phyloP scores from a whole-genome alignment of 2,113 vertebrate genomes.

The Lamprologus callipterus region DNA sequence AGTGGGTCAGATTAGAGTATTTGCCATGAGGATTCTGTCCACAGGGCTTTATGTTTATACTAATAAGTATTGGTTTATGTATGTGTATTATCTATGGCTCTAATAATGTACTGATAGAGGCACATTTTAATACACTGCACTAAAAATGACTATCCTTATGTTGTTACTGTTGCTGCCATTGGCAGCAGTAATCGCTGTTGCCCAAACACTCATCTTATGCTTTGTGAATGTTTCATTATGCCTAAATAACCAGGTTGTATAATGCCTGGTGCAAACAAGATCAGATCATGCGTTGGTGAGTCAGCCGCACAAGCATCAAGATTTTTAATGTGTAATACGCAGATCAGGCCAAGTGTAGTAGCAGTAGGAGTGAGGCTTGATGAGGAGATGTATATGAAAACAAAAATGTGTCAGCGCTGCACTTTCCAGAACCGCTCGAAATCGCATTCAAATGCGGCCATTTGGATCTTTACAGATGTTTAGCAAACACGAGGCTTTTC shows the following conservation, averaged over 20 bases:
- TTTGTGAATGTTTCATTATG: background rate
- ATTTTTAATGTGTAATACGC: background rate
- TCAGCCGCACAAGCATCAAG: background rate
- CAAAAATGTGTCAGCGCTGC: background rate
- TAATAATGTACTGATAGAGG: background rate
- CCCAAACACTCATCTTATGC: background rate
- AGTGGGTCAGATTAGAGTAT: background rate
- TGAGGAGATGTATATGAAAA: background rate
- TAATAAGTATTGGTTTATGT: background rate
- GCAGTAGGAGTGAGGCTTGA: background rate
- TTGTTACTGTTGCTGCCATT: background rate
- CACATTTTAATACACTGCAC: background rate
- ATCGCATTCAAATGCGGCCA: background rate
- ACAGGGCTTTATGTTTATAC: background rate
- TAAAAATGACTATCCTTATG: background rate
- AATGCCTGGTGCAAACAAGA: background rate
- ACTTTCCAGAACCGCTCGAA: background rate
- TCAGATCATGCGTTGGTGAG: background rate
- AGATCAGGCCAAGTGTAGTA: background rate
- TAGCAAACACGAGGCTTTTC: background rate
- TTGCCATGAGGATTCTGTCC: background rate
- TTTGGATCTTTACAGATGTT: background rate
- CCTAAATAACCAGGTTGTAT: background rate
- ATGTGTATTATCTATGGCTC: background rate
- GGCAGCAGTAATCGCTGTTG: background rate